phyloP scores from a whole-genome alignment of 2,888 invertebrate species.

The Hipparchia sbordonii region DNA sequence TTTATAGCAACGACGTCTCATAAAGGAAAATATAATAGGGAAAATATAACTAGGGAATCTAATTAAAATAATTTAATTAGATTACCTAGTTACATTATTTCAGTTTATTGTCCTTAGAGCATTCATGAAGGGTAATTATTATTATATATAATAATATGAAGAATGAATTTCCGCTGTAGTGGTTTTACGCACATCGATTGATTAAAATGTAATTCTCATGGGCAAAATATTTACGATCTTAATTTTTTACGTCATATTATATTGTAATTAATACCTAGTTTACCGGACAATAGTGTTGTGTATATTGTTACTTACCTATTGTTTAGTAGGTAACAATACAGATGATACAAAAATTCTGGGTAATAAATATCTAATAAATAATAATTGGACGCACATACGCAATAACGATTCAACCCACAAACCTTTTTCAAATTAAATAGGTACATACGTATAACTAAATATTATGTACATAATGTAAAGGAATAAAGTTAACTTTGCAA shows the following conservation, averaged over 20 bases:
- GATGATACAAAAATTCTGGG: neutral
- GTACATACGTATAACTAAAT: no score
- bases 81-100: constrained; percentile 5
- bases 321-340: neutral
- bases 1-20: neutral
- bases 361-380: neutral
- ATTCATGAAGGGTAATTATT: no score
- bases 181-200: constrained; percentile 1
- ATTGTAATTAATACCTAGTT: neutral
- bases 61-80: neutral
- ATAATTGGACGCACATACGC: neutral
- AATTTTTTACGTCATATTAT: constrained; percentile 6
- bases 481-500: no score
- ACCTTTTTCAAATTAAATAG: no score
- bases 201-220: neutral
- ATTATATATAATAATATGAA: neutral
- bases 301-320: no score
- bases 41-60: neutral
- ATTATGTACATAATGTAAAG: no score
- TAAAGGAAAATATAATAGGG: neutral
- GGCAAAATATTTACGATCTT: constrained; percentile 6
- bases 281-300: neutral
- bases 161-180: neutral
- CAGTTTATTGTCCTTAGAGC: no score
- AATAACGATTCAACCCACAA: no score